Evolutionary conservation across 1,140 invertebrate species (phyloP).

Genomic region (Potamilus streckersoni): DNA sequence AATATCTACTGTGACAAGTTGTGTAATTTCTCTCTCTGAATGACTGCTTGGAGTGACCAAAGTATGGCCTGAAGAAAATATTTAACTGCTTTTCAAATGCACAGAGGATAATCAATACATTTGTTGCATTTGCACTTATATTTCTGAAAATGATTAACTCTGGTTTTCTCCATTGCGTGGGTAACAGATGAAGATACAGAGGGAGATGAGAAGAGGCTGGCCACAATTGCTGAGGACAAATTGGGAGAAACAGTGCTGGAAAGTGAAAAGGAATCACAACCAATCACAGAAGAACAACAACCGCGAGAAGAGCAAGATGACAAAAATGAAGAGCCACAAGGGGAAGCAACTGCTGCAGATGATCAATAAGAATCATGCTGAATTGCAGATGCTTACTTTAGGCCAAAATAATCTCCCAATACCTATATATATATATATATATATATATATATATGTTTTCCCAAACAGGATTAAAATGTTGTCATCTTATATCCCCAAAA

Average conservation of each 20-base stretch:
- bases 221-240: slow-evolving; percentile 29
- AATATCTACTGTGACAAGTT: too few species aligned
- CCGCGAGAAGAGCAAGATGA: not conserved
- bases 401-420: too few species aligned
- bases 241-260: slow-evolving; percentile 19
- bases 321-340: slow-evolving; percentile 8
- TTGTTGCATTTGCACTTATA: not conserved
- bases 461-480: too few species aligned
- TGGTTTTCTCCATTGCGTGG: not conserved
- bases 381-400: not conserved
- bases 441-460: too few species aligned
- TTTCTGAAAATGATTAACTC: not conserved
- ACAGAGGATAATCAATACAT: not conserved
- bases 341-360: slow-evolving; percentile 5
- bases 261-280: not conserved
- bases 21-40: too few species aligned
- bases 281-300: too few species aligned
- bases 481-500: too few species aligned
- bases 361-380: not conserved
- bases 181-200: not conserved
- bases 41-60: not conserved
- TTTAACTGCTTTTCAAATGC: not conserved
- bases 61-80: not conserved
- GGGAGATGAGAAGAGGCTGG: slow-evolving; percentile 14
- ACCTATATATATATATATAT: too few species aligned